These are phyloP conservation scores for Esperia sulphurella DNA, from an alignment of 2,888 invertebrate genomes.

Conservation along the genomic window DNA sequence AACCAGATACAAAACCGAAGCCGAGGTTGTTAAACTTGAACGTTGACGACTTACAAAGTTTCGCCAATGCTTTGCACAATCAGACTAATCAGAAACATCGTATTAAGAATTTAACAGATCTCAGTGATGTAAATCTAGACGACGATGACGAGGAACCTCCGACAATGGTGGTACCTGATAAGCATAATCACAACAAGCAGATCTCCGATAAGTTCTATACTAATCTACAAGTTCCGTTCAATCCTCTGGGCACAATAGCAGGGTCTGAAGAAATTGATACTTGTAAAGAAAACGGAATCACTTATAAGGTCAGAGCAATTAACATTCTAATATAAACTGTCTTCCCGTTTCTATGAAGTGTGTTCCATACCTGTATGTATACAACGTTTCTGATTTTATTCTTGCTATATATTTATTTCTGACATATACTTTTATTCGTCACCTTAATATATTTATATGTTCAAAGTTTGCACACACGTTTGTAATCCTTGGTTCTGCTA, in stretches of 20 bases:
- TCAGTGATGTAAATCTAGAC: slow-evolving; percentile 90
- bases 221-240: slow-evolving; percentile 62
- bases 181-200: slow-evolving; percentile 37
- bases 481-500: no score
- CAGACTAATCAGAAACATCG: slow-evolving; percentile 36
- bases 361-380: no score
- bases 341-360: no score
- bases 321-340: not conserved
- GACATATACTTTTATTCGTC: no score
- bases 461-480: no score
- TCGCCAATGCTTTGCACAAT: slow-evolving; percentile 64
- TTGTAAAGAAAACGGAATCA: slow-evolving; percentile 66
- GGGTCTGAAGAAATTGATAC: slow-evolving; percentile 9
- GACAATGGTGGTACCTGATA: slow-evolving; percentile 23
- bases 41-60: slow-evolving; percentile 65
- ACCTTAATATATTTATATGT: no score
- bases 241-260: slow-evolving; percentile 46
- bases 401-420: no score
- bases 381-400: no score
- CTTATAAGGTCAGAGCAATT: slow-evolving; percentile 64
- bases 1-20: slow-evolving; percentile 36
- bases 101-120: slow-evolving; percentile 72
- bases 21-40: slow-evolving; percentile 58
- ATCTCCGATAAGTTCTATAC: slow-evolving; percentile 64
- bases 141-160: slow-evolving; percentile 74